Base-by-base conservation (phyloP, 2,113 vertebrate genomes). In the Indicator indicator region DNA sequence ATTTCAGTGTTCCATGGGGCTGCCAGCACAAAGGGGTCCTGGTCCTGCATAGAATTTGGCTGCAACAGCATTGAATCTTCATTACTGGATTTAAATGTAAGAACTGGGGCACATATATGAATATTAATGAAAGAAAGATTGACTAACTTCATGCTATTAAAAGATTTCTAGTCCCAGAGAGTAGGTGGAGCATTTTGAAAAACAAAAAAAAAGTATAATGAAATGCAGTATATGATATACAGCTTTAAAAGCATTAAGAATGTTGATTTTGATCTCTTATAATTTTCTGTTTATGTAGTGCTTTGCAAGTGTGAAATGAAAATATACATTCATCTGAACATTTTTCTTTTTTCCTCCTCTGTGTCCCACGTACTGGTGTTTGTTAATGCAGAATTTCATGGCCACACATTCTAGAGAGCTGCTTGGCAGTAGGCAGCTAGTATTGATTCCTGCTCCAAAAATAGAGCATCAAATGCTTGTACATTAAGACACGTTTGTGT, bases 41-140 rank as follows among this genome's bases (percentile, higher is more conserved):
- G 9, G 48, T 80, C 87, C 64, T 86, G 32, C 80, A 24, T 40
- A 28, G 36, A 5, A 15, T 62, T 83, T 0, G 0, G 40, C 69
- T 90, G 69, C 72, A 80, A 65, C 69, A 86, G 26, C 55, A 82
- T 50, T 18, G 64, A 73, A 42, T 71, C 83, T 83, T 69, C 69
- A 68, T 83, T 83, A 90, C 80, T 11, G n/a, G 50, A 78, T 93
- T 95, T 83, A 86, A 81, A 83, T 88, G 62, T 77, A 95, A 91
- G 88, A 96, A 94, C 80, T 91, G 67, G 94, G 86, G 70, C 93
- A 91, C 46, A 78, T 56, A 69, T 90, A 94, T 97, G 92, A 96
- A 96, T 96, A 96, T 95, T 96, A 94, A 97, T 94, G 89, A 84
- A 95, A 93, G 79, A 28, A 89, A 91, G 94, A 96, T 93, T 93